Percentiles rank a stretch among this genome's conserved stretches.
Evolutionary conservation across 1,140 invertebrate genomes (phyloP).

Genomic region (Anastrepha obliqua): DNA sequence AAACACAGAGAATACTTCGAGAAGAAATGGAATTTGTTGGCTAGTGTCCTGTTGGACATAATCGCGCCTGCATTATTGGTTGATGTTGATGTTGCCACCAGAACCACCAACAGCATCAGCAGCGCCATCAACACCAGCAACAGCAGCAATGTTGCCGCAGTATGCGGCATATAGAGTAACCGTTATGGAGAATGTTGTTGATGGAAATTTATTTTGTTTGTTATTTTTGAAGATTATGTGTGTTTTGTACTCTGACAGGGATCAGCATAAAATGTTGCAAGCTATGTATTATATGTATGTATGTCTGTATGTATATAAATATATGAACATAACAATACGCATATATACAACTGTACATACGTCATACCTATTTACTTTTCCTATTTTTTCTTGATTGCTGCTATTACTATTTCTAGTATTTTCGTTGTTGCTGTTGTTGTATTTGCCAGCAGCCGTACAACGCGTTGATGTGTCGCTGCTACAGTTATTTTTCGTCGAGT

Average conservation of each 20-base stretch:
- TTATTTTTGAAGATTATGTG: constrained; percentile 74
- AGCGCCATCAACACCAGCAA: background rate
- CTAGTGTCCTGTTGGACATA: constrained; percentile 65
- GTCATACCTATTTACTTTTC: background rate
- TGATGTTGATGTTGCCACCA: constrained; percentile 68
- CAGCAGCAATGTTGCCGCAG: constrained; percentile 40
- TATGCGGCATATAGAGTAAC: background rate
- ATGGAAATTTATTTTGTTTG: constrained; percentile 69
- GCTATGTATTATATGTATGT: constrained; percentile 67
- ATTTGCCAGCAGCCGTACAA: constrained; percentile 9
- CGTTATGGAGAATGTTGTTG: constrained; percentile 11
- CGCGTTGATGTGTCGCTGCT: constrained; percentile 39
- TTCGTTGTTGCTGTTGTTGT: background rate
- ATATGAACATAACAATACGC: background rate
- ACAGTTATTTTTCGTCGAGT: constrained; percentile 22
- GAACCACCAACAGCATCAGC: constrained; percentile 18
- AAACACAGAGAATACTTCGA: background rate
- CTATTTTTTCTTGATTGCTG: constrained; percentile 34
- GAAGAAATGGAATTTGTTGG: constrained; percentile 48
- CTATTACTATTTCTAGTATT: background rate
- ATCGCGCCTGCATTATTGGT: constrained; percentile 74
- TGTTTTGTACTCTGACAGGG: constrained; percentile 74
- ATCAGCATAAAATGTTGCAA: constrained; percentile 75
- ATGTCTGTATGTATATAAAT: background rate
- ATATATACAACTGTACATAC: background rate